A percentile compares a stretch with the other conserved stretches of the same genome.
Evolutionary conservation across 2,113 vertebrate genomes (phyloP).

Genomic region (Illadopsis cleaveri): DNA sequence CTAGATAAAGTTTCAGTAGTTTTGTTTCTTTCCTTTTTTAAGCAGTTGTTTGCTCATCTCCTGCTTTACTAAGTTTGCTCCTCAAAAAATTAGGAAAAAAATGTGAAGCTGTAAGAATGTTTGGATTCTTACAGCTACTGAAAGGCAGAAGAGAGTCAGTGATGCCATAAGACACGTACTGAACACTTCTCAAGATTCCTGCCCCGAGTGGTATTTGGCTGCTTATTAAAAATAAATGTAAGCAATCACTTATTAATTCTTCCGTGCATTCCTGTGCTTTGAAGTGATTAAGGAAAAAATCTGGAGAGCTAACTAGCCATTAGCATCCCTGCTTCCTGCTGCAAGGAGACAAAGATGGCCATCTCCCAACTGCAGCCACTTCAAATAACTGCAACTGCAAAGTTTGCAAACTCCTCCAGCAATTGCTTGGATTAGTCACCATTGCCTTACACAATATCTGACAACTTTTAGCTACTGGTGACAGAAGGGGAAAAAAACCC

Average conservation of each 20-base stretch:
- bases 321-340: constrained; percentile 6
- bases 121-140: not conserved
- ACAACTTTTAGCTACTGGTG: not conserved
- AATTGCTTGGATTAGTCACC: constrained; percentile 1
- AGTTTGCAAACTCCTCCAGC: constrained; percentile 42
- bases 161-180: not conserved
- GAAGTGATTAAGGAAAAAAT: not conserved
- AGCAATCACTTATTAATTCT: constrained; percentile 18
- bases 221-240: constrained; percentile 14
- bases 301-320: not conserved
- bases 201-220: not conserved
- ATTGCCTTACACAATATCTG: not conserved
- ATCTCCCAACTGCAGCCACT: constrained; percentile 21
- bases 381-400: not conserved
- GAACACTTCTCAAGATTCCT: not conserved
- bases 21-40: not conserved
- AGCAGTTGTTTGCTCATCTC: not conserved
- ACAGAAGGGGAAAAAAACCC: not conserved
- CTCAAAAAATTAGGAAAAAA: not conserved
- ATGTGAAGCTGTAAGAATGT: not conserved
- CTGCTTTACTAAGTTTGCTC: not conserved
- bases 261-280: not conserved
- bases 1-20: not conserved
- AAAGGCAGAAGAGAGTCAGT: not conserved
- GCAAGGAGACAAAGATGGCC: constrained; percentile 32